Evolutionary conservation across 1,140 invertebrate genomes (phyloP), one percentile per base, ranked within the genome.

Genomic region (Pogonomyrmex barbatus): DNA sequence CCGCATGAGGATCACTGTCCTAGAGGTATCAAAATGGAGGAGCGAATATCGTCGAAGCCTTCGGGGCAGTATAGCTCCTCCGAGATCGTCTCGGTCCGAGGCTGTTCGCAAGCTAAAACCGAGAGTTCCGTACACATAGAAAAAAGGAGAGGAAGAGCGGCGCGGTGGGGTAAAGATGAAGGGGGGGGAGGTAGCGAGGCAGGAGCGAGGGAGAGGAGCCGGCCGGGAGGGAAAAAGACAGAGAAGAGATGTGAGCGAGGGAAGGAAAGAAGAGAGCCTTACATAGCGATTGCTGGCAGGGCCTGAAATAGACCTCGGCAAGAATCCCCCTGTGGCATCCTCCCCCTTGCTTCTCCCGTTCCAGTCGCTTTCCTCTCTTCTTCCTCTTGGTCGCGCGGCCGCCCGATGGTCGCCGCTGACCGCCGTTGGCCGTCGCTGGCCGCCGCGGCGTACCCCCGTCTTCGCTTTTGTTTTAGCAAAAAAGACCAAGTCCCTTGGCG

Each of bases 271-370:
- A 87, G 85, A 88, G 88, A 88, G 83, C 88, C 88, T 89, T 90
- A 91, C 93, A 90, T 91, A 90, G 91, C 91, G 88, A 91, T 93
- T 87, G 89, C 89, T 90, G 73, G 88, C 90, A 90, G 88, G 89
- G 91, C 91, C 89, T 94, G 93, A 94, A 94, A 94, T 94, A 94
- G 93, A 94, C 93, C 93, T 91, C 90, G 92, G 42, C 91, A 88
- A 88, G 91, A 93, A 93, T 93, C 89, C 90, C 88, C 88, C 89
- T 90, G 88, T 88, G 88, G 87, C 90, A 87, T 91, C 90, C 88
- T 91, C 83, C 78, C 89, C 79, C 89, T 91, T 78, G 63, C 62
- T 47, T 84, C 71, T 85, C 56, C 62, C 17, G 67, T n/a, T 52
- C 88, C 54, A 47, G n/a, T 54, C 82, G 8, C 60, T 73, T 62